Evolutionary conservation across 2,888 invertebrate genomes (phyloP), one percentile per base, ranked within the genome.

Genomic region (Drosophila koepferae): DNA sequence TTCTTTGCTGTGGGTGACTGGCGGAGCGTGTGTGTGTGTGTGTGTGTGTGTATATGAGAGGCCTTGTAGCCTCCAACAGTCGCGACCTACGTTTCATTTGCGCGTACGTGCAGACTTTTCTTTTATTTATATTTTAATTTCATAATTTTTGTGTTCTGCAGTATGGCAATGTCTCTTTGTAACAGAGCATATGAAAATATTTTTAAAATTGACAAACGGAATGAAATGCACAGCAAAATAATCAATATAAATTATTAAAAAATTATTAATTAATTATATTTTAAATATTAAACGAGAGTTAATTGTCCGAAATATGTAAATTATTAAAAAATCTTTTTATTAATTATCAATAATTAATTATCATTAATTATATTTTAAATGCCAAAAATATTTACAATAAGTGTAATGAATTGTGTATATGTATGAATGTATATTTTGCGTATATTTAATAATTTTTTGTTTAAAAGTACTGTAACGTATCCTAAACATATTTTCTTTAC

Each of bases 91-190:
- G 34, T 41, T 55, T 69, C 63, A 54, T 58, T 56, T 59, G 43
- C 43, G 59, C 38, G 73, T 72, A 82, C 78, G 82, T 74, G 82
- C 49, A 66, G 46, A 68, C 65, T 76, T 46, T 64, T 63, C 56
- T 65, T 76, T 79, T 79, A 74, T 79, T 81, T 68, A 80, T 77
- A 73, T 79, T 75, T 83, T 76, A 82, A 82, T 82, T 74, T 63
- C 63, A 61, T 56, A 63, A 82, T 68, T 78, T 72, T 44, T 28
- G 38, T 68, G 53, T 34, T 43, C 51, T 46, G 58, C 36, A 18
- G 38, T 28, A 3, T 36, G 34, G 10, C 9, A 40, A 55, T 38
- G 18, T 36, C 36, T 59, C 36, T 41, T 46, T 56, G 40, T 28
- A 55, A 23, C 20, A 14, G 28, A 41, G n/a, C 55, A 44, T 43